Percentiles rank a stretch among this genome's conserved stretches.
These are phyloP conservation scores for Aplochiton taeniatus DNA, from an alignment of 2,797 vertebrate genomes.

Conservation along the genomic window DNA sequence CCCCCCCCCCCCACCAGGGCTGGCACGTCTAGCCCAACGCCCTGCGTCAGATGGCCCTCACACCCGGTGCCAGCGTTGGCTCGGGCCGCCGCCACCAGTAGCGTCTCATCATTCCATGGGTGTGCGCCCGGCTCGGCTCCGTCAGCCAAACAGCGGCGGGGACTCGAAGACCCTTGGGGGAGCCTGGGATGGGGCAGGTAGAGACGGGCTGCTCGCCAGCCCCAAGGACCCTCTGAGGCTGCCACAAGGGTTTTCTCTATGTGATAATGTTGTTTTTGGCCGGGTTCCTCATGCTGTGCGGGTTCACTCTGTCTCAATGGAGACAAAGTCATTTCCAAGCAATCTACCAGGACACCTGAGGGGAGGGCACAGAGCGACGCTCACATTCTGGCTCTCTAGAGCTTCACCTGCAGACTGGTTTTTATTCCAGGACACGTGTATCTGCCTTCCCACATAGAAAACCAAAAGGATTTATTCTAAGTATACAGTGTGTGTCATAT, in stretches of 20 bases:
- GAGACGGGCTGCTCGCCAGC: slow-evolving; percentile 42
- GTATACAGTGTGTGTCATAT: slow-evolving; percentile 13
- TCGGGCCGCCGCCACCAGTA: slow-evolving; percentile 41
- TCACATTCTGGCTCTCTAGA: no score
- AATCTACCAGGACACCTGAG: no score
- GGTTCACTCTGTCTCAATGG: no score
- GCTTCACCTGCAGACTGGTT: no score
- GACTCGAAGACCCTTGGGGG: slow-evolving; percentile 44
- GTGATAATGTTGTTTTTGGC: slow-evolving; percentile 70
- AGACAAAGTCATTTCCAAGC: no score
- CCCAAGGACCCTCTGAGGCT: slow-evolving; percentile 44
- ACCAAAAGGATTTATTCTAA: no score
- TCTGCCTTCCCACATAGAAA: no score
- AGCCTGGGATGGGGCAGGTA: slow-evolving; percentile 34
- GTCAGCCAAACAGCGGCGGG: slow-evolving; percentile 45
- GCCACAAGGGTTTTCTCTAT: slow-evolving; percentile 43
- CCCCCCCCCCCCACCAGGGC: slow-evolving; percentile 38
- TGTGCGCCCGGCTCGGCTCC: slow-evolving; percentile 55
- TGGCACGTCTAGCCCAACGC: slow-evolving; percentile 54
- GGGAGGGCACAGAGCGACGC: no score
- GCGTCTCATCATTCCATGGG: slow-evolving; percentile 57
- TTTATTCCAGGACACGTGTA: no score
- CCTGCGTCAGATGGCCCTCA: slow-evolving; percentile 53
- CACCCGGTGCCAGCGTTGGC: slow-evolving; percentile 63
- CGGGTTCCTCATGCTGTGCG: neutral